Evolutionary conservation across 2,797 vertebrate species (phyloP).

Genomic region (Lepidocolaptes lacrymiger): DNA sequence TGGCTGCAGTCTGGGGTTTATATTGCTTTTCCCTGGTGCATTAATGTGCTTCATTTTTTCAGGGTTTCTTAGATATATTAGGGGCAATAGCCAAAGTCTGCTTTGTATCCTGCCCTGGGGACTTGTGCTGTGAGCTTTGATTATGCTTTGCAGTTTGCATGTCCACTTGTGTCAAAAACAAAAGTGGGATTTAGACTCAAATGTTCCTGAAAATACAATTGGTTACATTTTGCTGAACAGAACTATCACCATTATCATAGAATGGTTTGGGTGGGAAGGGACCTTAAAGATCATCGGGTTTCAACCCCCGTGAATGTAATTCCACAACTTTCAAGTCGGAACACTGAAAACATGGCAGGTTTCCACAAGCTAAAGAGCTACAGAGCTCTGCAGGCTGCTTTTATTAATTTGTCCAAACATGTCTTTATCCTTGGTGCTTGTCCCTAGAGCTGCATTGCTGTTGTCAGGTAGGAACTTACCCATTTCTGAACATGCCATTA

Average conservation of each 20-base stretch:
- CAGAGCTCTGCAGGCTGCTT: neutral
- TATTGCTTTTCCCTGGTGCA: neutral
- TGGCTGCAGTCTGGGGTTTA: neutral
- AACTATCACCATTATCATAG: neutral
- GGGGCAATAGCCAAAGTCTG: neutral
- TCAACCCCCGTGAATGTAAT: neutral
- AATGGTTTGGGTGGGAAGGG: neutral
- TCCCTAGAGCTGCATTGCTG: neutral
- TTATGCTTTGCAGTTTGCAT: neutral
- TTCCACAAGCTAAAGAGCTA: neutral
- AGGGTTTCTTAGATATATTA: neutral
- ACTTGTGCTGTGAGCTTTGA: neutral
- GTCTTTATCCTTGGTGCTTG: neutral
- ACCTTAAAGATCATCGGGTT: neutral
- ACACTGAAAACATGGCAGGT: neutral
- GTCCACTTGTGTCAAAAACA: neutral
- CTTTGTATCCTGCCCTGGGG: neutral
- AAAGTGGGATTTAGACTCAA: neutral
- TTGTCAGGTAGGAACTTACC: neutral
- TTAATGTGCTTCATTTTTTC: neutral
- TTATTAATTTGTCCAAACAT: neutral
- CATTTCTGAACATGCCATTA: neutral
- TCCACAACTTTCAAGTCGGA: neutral
- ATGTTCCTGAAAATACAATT: neutral
- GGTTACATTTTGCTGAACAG: neutral